Evolutionary conservation across 2,113 vertebrate species (phyloP).

Genomic region (Dicentrarchus labrax): DNA sequence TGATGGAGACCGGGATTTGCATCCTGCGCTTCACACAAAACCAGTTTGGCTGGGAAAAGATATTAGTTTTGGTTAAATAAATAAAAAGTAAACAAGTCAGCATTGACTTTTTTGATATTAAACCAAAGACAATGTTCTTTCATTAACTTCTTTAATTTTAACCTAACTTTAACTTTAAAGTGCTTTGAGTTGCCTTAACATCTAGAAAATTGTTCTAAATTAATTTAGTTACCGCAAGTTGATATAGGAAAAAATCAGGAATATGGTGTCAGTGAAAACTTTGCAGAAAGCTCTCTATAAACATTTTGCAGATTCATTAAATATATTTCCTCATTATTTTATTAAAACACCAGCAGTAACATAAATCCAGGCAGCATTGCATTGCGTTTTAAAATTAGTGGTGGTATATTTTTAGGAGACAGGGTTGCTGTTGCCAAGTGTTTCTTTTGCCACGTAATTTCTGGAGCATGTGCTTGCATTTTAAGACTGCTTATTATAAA

Average conservation of each 20-base stretch:
- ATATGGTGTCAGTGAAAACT: too few species aligned
- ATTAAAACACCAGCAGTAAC: neutral
- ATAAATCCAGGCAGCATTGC: neutral
- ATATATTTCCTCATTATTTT: neutral
- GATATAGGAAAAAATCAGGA: neutral
- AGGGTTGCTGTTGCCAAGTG: neutral
- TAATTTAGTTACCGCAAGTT: neutral
- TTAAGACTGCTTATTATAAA: neutral
- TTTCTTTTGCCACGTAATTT: neutral
- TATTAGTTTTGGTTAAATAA: too few species aligned
- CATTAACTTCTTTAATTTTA: too few species aligned
- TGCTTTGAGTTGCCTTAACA: too few species aligned
- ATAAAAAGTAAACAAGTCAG: too few species aligned
- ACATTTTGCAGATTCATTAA: neutral
- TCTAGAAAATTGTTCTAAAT: too few species aligned
- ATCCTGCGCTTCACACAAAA: too few species aligned
- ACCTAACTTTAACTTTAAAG: too few species aligned
- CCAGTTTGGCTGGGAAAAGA: too few species aligned
- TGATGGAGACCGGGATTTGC: too few species aligned
- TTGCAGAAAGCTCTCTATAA: neutral
- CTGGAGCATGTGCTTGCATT: slow-evolving; percentile 3
- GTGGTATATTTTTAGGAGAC: neutral
- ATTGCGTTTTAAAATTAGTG: neutral
- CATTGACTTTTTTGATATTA: too few species aligned
- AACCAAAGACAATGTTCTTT: too few species aligned